Conservation (phyloP, 2,113 vertebrate genomes). For the Phalacrocorax carbo region DNA sequence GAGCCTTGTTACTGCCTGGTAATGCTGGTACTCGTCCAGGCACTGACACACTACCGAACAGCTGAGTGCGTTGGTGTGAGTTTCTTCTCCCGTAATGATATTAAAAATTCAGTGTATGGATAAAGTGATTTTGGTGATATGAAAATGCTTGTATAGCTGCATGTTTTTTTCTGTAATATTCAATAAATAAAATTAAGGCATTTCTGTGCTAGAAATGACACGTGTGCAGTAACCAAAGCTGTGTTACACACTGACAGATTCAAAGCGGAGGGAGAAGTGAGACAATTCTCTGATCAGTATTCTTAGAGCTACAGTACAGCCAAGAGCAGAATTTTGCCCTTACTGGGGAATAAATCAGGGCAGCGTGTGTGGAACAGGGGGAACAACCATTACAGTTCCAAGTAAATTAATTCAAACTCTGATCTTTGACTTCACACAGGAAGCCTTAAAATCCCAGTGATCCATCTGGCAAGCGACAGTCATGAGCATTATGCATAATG, state of each 20-base stretch:
- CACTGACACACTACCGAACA: neutral
- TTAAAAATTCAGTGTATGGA: neutral
- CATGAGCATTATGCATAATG: neutral
- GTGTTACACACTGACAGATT: neutral
- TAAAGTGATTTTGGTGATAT: neutral
- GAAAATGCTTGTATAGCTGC: neutral
- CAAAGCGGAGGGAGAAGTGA: neutral
- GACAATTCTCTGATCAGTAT: neutral
- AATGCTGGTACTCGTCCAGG: neutral
- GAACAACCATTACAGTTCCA: neutral
- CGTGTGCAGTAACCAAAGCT: neutral
- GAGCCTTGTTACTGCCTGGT: neutral
- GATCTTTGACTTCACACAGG: slow-evolving; percentile 7
- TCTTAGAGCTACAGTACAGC: neutral
- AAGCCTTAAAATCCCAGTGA: neutral
- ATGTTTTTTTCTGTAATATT: neutral
- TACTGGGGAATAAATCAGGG: neutral
- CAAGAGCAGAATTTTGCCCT: neutral
- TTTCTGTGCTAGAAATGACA: neutral
- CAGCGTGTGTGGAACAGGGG: neutral
- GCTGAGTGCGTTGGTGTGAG: neutral
- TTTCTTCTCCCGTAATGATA: neutral
- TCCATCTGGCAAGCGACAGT: slow-evolving; percentile 35
- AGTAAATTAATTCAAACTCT: slow-evolving; percentile 23
- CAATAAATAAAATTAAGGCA: neutral